These are phyloP conservation scores for Montipora efflorescens DNA, from an alignment of 64 coral and sea anemone species.

Conservation along the genomic window DNA sequence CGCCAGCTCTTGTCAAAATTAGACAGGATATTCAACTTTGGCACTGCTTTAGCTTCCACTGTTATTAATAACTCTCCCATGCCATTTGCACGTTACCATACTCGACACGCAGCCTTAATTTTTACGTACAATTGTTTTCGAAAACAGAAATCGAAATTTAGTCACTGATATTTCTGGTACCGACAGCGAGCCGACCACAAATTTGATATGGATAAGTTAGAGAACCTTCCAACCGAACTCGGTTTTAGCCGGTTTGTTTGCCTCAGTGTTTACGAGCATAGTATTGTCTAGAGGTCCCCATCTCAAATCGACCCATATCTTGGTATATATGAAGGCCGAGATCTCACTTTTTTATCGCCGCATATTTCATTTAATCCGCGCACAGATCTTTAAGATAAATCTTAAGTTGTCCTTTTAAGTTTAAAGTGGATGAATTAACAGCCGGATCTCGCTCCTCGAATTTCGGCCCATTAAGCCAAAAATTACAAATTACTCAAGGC, in stretches of 20 bases:
- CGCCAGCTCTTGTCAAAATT: neutral
- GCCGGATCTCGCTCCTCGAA: neutral
- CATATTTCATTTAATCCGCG: neutral
- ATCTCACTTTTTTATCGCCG: neutral
- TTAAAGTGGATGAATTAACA: conserved; percentile 38
- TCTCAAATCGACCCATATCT: neutral
- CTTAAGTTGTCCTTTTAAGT: conserved; percentile 12
- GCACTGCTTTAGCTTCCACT: no score
- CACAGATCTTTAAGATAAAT: conserved; percentile 11
- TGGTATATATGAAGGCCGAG: neutral
- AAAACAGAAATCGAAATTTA: neutral
- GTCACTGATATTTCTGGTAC: neutral
- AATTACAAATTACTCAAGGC: neutral
- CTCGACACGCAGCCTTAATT: neutral
- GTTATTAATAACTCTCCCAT: no score
- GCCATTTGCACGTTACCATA: neutral
- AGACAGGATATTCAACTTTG: no score
- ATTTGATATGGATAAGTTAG: neutral
- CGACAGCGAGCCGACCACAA: neutral
- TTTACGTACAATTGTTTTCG: neutral
- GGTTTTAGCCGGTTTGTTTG: neutral
- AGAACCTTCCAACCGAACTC: neutral
- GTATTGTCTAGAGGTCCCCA: neutral
- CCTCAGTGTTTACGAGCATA: neutral
- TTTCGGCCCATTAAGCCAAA: neutral